Conservation (phyloP, 2,113 vertebrate genomes). For the Albula glossodonta region DNA sequence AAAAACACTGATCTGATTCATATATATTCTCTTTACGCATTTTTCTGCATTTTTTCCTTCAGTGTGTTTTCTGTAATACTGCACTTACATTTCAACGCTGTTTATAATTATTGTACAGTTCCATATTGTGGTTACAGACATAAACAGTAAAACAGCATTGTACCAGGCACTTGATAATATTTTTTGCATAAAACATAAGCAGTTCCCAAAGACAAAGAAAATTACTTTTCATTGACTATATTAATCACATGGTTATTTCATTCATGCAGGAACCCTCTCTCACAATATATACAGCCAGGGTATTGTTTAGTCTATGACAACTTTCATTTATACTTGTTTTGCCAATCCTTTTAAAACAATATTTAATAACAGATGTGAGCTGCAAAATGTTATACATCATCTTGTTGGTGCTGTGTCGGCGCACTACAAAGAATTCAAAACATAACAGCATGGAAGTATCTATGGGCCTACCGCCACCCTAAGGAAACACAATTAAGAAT, state of each 20-base stretch:
- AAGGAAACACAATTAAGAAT: constrained; percentile 1
- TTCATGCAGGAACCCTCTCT: too few species aligned
- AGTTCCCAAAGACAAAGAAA: not conserved
- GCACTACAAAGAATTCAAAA: constrained; percentile 4
- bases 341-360: not conserved
- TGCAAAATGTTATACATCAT: not conserved
- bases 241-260: not conserved
- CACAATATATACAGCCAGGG: not conserved
- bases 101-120: not conserved
- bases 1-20: not conserved
- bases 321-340: not conserved
- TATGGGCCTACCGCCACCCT: not conserved
- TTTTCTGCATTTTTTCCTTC: not conserved
- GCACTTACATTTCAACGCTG: not conserved
- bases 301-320: not conserved
- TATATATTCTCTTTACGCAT: too few species aligned
- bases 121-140: not conserved
- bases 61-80: not conserved
- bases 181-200: not conserved
- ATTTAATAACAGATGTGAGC: not conserved
- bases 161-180: not conserved
- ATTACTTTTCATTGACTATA: not conserved
- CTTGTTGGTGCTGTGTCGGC: not conserved
- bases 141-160: not conserved
- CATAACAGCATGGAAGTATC: not conserved